Percentiles rank a stretch among this genome's conserved stretches.
These are phyloP conservation scores for Adelges cooleyi DNA, from an alignment of 1,140 invertebrate genomes.

Conservation along the genomic window DNA sequence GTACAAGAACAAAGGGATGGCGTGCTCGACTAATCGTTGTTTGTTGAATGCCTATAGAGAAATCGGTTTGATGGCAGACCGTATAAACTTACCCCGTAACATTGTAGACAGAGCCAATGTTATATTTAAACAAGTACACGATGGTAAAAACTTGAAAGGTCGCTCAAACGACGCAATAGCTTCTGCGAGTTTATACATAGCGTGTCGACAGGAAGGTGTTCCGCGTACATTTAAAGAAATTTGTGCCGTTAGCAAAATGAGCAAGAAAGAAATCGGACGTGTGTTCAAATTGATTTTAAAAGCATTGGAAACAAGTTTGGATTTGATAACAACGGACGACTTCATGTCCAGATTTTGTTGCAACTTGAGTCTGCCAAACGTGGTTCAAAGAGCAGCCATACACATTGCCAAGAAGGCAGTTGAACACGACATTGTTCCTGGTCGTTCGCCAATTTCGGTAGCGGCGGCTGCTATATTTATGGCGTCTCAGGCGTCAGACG, in stretches of 20 bases:
- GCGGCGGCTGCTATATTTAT: conserved; percentile 99
- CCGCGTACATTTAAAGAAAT: conserved; percentile 99
- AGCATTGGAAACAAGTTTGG: conserved; percentile 86
- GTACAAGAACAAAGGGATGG: no score
- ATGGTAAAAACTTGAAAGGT: conserved; percentile 86
- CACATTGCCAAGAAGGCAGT: no score
- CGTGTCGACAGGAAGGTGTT: conserved; percentile 90
- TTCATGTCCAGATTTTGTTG: conserved; percentile 93
- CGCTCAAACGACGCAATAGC: conserved; percentile 84
- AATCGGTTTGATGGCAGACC: no score
- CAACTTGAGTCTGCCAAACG: conserved; percentile 72
- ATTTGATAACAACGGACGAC: conserved; percentile 94
- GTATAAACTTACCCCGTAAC: no score
- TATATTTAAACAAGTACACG: no score
- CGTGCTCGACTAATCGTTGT: no score
- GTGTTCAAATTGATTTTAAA: conserved; percentile 91
- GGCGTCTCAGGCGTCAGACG: conserved; percentile 94
- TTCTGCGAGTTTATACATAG: conserved; percentile 96
- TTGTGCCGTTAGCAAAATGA: conserved; percentile 95
- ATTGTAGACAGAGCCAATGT: no score
- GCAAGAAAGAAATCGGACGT: conserved; percentile 97
- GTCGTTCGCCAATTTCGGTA: conserved; percentile 97
- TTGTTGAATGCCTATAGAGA: no score
- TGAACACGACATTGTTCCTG: no score
- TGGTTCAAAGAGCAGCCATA: conserved; percentile 88